Evolutionary conservation across 2,113 vertebrate genomes (phyloP), one percentile per base, ranked within the genome.

Genomic region (Peromyscus maniculatus): DNA sequence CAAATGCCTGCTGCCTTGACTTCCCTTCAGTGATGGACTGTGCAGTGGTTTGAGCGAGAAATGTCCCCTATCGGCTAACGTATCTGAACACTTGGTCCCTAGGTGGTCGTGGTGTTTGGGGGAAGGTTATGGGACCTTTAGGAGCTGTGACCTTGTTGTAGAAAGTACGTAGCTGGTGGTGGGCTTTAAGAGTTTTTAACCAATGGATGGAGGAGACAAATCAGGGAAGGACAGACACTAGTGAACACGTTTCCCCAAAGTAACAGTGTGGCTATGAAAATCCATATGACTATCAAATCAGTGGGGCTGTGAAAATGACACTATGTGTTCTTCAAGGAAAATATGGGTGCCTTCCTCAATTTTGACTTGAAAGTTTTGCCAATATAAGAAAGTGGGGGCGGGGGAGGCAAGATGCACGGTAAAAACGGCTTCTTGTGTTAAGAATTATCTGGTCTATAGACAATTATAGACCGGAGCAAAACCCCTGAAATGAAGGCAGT

Each of bases 381-480:
- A 94, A 52, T 49, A 98, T 80, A 93, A 93, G 31, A 67, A 87
- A 33, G 5, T 1, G 43, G 43, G 43, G 46, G 43, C 43, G 62
- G 22, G 98, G 86, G 97, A 98, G 94, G 89, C 98, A 98, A 89
- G 98, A 98, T 95, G 97, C 97, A 91, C 97, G 89, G 97, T 98
- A 97, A 97, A 97, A 93, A 26, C 62, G 49, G 43, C 67, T 49
- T 98, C 93, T 91, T 74, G 97, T 78, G 24, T 97, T 90, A 99
- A 98, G 97, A 93, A 83, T 49, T 77, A 98, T 21, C 94, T 97
- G 64, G 33, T 98, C 94, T 98, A 98, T 92, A 98, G 98, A 67
- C 28, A 87, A 36, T 22, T 39, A 52, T 43, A 36, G 43, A 87
- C 31, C 64, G 12, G 52, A 87, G 62, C 84, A 69, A 49, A 69